phyloP scores from a whole-genome alignment of 1,140 invertebrate species.

The Listronotus bonariensis region DNA sequence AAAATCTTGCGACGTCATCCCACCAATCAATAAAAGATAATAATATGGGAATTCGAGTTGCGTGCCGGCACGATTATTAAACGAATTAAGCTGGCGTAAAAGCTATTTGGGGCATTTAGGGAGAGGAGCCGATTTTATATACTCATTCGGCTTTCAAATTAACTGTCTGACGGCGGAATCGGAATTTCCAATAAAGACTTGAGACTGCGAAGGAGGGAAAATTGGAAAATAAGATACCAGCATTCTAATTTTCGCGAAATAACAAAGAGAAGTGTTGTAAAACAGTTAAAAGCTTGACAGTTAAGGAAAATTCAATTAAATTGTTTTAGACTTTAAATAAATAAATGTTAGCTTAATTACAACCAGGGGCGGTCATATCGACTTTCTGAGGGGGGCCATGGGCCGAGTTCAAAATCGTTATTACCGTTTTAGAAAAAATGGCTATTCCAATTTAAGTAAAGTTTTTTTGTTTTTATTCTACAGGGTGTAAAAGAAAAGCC shows the following conservation, averaged over 20 bases:
- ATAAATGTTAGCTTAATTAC: too few relatives aligned
- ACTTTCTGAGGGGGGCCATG: too few relatives aligned
- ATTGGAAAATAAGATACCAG: slow-evolving; percentile 31
- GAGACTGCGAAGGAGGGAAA: slow-evolving; percentile 21
- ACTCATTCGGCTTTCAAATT: slow-evolving; percentile 39
- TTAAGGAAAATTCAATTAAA: too few relatives aligned
- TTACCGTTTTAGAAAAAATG: too few relatives aligned
- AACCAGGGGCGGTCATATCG: too few relatives aligned
- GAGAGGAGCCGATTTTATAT: slow-evolving; percentile 35
- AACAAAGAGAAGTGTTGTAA: slow-evolving; percentile 3
- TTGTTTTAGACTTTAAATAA: too few relatives aligned
- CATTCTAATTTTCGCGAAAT: slow-evolving; percentile 15
- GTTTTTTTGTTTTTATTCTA: too few relatives aligned
- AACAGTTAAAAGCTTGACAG: too few relatives aligned
- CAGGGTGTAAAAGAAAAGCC: too few relatives aligned
- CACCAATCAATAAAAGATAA: slow-evolving; percentile 38
- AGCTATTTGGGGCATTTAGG: slow-evolving; percentile 44
- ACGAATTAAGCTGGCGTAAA: slow-evolving; percentile 43
- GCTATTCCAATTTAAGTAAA: too few relatives aligned
- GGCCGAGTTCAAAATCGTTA: too few relatives aligned
- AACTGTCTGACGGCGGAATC: slow-evolving; percentile 36
- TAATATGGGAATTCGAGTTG: slow-evolving; percentile 38
- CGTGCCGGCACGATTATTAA: slow-evolving; percentile 41
- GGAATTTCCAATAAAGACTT: slow-evolving; percentile 41
- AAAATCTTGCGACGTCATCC: not conserved